Evolutionary conservation across 2,113 vertebrate species (phyloP).

Genomic region (Pongo pygmaeus): DNA sequence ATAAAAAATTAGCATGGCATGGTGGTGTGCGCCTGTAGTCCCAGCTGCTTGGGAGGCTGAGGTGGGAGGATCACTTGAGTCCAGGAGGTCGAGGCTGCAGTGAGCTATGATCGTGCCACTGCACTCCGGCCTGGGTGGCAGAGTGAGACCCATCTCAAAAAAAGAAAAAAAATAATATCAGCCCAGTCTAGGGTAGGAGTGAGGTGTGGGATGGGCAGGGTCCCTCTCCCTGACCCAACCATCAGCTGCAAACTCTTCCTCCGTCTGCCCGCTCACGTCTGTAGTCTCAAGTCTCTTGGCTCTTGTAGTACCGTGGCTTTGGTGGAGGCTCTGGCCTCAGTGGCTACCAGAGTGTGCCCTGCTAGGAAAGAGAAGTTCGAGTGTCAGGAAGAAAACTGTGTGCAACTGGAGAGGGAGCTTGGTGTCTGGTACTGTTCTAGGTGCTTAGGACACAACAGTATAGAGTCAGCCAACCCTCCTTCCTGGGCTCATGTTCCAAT

Average conservation of each 20-base stretch:
- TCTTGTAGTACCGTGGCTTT: background rate
- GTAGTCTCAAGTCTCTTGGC: background rate
- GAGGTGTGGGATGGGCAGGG: background rate
- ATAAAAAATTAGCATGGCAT: background rate
- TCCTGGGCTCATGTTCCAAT: background rate
- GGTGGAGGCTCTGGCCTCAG: background rate
- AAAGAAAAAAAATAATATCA: background rate
- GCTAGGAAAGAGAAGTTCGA: background rate
- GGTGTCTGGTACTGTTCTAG: background rate
- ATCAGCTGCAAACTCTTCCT: background rate
- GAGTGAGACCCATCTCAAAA: background rate
- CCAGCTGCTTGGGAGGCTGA: background rate
- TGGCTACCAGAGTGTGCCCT: background rate
- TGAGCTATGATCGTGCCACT: background rate
- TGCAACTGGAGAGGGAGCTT: background rate
- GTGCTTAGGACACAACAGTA: background rate
- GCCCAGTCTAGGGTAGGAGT: background rate
- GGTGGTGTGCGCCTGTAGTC: background rate
- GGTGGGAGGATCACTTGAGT: background rate
- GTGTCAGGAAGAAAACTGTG: background rate
- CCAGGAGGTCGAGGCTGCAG: background rate
- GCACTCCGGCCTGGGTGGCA: background rate
- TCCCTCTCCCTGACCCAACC: background rate
- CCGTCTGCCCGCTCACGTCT: fast-evolving
- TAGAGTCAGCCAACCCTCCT: background rate